Evolutionary conservation across 2,888 invertebrate genomes (phyloP), one percentile per base, ranked within the genome.

Genomic region (Hydraecia micacea): DNA sequence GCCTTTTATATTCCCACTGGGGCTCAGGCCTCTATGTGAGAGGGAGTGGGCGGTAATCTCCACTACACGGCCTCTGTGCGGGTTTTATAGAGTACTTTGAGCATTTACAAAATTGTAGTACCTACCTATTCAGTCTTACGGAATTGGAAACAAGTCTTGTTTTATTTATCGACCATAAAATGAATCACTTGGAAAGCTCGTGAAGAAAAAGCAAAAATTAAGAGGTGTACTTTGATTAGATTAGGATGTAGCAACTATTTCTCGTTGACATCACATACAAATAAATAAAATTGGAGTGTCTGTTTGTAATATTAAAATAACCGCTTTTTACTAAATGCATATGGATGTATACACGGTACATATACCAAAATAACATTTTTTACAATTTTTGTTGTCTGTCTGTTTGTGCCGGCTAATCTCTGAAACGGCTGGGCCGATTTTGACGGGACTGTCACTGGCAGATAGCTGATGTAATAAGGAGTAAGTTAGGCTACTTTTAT

Each of bases 21-120:
- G 52, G 8, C 15, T 5, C 28, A 18, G 7, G 36, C 25, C 6
- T 60, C 80, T 69, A 13, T 28, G 36, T 2, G 39, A 49, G 28
- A 60, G 58, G 49, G 32, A 49, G 28, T 80, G 36, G 28, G 70
- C 7, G 25, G 39, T 80, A n/a, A 32, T 70, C 36, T 39, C 18
- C 25, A 28, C 11, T 71, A 1, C 15, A 39, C 0, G 28, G 36
- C 18, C 25, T 28, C 42, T 8, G 13, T 28, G 2, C 2, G 28
- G 28, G 25, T 49, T 60, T 28, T 58, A 15, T 49, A 49, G 25
- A n/a, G 21, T 46, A 28, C 28, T 58, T 21, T 2, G 32, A 32
- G 32, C 42, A 18, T 75, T 58, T 8, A 32, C 58, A 76, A 15
- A 75, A 58, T 18, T 21, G 18, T 55, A 8, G 25, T 42, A 49